Conservation (phyloP, 1,140 invertebrate species). For the Drosophila azteca region DNA sequence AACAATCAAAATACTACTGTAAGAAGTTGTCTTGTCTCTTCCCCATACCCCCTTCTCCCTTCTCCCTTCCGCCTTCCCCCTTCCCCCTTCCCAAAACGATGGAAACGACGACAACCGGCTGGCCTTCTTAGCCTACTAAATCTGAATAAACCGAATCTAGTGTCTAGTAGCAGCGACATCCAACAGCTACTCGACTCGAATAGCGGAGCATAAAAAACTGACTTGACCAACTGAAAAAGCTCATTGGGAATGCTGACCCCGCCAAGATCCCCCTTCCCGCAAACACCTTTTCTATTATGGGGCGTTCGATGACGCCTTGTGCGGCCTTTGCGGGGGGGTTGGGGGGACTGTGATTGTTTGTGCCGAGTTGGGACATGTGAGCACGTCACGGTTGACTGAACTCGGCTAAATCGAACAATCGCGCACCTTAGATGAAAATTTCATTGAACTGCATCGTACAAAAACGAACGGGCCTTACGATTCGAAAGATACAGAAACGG, state of each 20-base stretch:
- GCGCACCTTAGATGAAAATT: conserved; percentile 37
- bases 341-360: not conserved
- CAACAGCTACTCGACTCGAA: conserved; percentile 4
- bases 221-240: conserved; percentile 33
- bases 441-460: conserved; percentile 35
- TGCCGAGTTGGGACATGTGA: conserved; percentile 13
- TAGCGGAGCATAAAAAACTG: conserved; percentile 36
- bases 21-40: conserved; percentile 6
- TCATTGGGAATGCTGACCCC: conserved; percentile 40
- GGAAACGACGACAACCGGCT: conserved; percentile 35
- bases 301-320: conserved; percentile 4
- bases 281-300: not conserved
- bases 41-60: not conserved
- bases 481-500: conserved; percentile 8
- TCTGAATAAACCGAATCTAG: conserved; percentile 33
- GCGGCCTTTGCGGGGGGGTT: conserved; percentile 1
- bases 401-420: conserved; percentile 6
- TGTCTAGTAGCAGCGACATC: conserved; percentile 20
- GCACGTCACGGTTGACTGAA: conserved; percentile 38
- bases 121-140: conserved; percentile 37
- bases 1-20: conserved; percentile 2
- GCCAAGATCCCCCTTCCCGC: conserved; percentile 16
- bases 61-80: not conserved
- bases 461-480: conserved; percentile 12
- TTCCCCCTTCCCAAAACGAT: not conserved